A percentile compares a stretch with the other conserved stretches of the same genome.
phyloP scores from a whole-genome alignment of 2,113 vertebrate genomes.

The Epinephelus fuscoguttatus region DNA sequence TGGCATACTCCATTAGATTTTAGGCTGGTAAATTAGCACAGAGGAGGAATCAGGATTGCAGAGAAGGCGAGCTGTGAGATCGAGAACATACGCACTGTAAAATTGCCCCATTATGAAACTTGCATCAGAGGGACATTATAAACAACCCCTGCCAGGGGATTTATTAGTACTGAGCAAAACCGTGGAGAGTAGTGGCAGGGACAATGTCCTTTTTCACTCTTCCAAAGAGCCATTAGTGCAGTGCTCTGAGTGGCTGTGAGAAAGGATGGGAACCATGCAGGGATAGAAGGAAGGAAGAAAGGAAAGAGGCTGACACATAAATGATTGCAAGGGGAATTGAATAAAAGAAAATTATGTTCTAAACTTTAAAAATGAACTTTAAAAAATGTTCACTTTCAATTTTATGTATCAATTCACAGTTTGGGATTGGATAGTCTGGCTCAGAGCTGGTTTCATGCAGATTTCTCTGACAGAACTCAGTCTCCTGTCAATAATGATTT shows the following conservation, averaged over 20 bases:
- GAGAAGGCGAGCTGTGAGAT: slow-evolving; percentile 57
- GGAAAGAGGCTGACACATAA: slow-evolving; percentile 26
- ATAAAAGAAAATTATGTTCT: slow-evolving; percentile 38
- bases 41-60: slow-evolving; percentile 45
- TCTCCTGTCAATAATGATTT: not conserved
- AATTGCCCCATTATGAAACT: slow-evolving; percentile 74
- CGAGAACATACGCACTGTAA: slow-evolving; percentile 67
- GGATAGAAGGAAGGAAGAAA: not conserved
- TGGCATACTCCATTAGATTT: slow-evolving; percentile 81
- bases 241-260: slow-evolving; percentile 49
- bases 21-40: slow-evolving; percentile 77
- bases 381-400: slow-evolving; percentile 2
- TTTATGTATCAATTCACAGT: not conserved
- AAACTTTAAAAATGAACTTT: slow-evolving; percentile 44
- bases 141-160: slow-evolving; percentile 72
- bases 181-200: slow-evolving; percentile 44
- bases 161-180: slow-evolving; percentile 72
- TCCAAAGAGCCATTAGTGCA: slow-evolving; percentile 66
- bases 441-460: not conserved
- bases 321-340: slow-evolving; percentile 16
- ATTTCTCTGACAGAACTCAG: not conserved
- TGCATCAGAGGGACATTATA: slow-evolving; percentile 72
- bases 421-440: not conserved
- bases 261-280: slow-evolving; percentile 40
- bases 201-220: slow-evolving; percentile 62